These are phyloP conservation scores for Pristionchus exspectatus DNA, from an alignment of 2,888 invertebrate genomes.

Conservation along the genomic window DNA sequence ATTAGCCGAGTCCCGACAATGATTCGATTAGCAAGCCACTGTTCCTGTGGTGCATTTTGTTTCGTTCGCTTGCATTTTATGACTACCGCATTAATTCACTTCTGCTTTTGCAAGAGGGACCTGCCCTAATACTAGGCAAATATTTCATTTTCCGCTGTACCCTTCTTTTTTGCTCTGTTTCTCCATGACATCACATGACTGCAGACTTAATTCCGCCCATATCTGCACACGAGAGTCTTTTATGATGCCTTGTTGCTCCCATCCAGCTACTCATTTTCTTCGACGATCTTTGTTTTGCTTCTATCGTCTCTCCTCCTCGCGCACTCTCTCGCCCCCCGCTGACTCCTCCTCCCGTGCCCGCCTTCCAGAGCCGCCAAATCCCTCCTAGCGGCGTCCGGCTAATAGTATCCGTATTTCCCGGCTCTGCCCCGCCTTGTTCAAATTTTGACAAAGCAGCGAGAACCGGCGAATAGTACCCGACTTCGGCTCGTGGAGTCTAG, in stretches of 20 bases:
- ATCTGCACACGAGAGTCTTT: not conserved
- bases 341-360: not conserved
- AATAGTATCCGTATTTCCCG: not conserved
- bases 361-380: constrained; percentile 7
- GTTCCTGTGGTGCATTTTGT: not conserved
- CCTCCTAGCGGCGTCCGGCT: constrained; percentile 30
- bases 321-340: constrained; percentile 12
- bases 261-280: not conserved
- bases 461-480: not conserved
- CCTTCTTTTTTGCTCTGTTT: not conserved
- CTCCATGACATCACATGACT: not conserved
- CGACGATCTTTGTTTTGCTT: not conserved
- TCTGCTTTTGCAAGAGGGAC: not conserved
- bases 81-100: not conserved
- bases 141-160: not conserved
- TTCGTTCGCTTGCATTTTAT: not conserved
- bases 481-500: not conserved
- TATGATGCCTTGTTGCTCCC: not conserved
- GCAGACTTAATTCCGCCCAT: not conserved
- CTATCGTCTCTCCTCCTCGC: not conserved
- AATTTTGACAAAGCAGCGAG: not conserved
- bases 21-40: not conserved
- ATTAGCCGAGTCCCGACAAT: not conserved
- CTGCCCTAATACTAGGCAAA: not conserved
- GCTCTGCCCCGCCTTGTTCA: not conserved